phyloP scores from a whole-genome alignment of 2,888 invertebrate species.

The Uloborus plumipes region DNA sequence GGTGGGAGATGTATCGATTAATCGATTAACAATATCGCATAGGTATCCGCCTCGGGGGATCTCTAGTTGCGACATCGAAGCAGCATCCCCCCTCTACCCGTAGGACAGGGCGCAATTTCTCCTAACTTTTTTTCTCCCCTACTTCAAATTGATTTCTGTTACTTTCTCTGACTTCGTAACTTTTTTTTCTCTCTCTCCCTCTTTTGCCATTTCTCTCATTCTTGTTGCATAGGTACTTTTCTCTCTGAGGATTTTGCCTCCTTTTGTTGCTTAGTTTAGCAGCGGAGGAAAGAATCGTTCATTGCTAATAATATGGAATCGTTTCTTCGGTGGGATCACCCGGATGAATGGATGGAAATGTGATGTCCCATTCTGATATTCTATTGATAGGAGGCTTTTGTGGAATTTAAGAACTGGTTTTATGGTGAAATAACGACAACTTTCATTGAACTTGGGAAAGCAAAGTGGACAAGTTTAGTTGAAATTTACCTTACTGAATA shows the following conservation, averaged over 20 bases:
- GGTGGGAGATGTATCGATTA: constrained; percentile 53
- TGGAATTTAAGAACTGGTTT: no score
- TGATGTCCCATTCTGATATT: no score
- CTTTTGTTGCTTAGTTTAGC: background rate
- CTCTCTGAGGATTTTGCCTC: background rate
- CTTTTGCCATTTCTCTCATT: background rate
- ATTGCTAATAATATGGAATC: no score
- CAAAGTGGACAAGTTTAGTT: no score
- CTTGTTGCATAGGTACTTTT: background rate
- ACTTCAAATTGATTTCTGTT: constrained; percentile 52
- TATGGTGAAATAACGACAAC: no score
- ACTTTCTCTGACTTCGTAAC: constrained; percentile 28
- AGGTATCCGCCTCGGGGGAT: constrained; percentile 46
- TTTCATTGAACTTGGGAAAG: no score
- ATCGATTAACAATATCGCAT: constrained; percentile 63
- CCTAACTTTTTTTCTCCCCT: constrained; percentile 13
- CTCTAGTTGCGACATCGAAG: constrained; percentile 31
- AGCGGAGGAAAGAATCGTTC: background rate
- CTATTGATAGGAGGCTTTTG: no score
- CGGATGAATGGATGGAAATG: no score
- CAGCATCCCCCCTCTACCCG: constrained; percentile 4
- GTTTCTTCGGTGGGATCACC: no score
- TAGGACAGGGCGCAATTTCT: constrained; percentile 19
- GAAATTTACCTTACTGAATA: no score
- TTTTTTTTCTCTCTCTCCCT: background rate